Evolutionary conservation across 2,113 vertebrate species (phyloP).

Genomic region (Rhinopomastus cyanomelas): DNA sequence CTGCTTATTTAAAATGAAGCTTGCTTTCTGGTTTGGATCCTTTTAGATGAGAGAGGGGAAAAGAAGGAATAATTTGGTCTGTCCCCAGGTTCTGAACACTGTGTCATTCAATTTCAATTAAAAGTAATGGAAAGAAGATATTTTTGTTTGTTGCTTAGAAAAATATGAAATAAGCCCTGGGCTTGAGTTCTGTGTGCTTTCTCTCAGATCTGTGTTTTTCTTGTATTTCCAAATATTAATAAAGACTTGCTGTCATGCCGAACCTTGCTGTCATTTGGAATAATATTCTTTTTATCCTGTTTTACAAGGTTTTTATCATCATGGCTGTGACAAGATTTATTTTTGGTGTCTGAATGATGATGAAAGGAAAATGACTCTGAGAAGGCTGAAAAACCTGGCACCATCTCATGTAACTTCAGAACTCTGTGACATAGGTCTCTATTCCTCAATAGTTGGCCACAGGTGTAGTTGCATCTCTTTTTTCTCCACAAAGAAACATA

Average conservation of each 20-base stretch:
- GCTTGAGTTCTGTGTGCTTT: background rate
- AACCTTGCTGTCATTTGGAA: background rate
- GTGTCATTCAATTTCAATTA: background rate
- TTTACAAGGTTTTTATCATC: background rate
- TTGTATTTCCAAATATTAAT: background rate
- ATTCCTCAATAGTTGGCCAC: background rate
- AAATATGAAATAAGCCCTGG: background rate
- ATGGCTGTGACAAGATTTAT: background rate
- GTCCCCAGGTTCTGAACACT: background rate
- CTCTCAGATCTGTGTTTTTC: background rate
- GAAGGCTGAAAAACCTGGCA: background rate
- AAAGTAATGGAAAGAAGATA: background rate
- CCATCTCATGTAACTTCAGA: background rate
- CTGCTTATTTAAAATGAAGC: constrained; percentile 23
- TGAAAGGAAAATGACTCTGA: background rate
- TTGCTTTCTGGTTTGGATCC: background rate
- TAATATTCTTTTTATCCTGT: background rate
- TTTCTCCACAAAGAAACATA: background rate
- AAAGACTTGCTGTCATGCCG: background rate
- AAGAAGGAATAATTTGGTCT: background rate
- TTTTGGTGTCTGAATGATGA: background rate
- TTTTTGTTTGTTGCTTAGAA: background rate
- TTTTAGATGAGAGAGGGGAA: background rate
- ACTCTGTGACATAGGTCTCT: background rate
- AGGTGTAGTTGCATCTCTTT: rapidly evolving